Base-by-base conservation (phyloP, 2,113 vertebrate species). In the Prolemur simus region DNA sequence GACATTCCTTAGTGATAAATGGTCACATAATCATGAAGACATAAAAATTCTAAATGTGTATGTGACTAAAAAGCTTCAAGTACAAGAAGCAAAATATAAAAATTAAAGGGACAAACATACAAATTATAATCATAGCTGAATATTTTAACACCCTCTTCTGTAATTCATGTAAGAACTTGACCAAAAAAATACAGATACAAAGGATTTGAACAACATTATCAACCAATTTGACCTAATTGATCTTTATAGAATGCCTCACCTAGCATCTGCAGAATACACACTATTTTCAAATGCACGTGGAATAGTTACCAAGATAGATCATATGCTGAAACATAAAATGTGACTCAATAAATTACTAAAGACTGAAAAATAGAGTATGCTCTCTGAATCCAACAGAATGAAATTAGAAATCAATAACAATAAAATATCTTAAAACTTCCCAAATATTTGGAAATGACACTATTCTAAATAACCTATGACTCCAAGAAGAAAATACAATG, bases 1-100 rank as follows among this genome's bases (percentile, higher is more conserved):
- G 83, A 81, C 56, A 73, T 81, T 73, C 58, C 60, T 71, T 83
- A 64, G 27, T 63, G 42, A 93, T 71, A 93, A 96, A 76, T 29
- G 12, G 25, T n/a, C 60, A 94, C 66, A 49, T 78, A 47, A 66
- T 94, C 63, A 85, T 68, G 69, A 83, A 91, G n/a, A 87, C 6
- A 56, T 56, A 34, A 80, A 94, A 84, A 58, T 73, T 54, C 11
- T 78, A 91, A 47, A 74, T 73, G 34, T 25, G n/a, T 78, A 29
- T 73, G 37, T 83, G 34, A 95, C 37, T 73, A 68, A 73, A 73
- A 88, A 37, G 23, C 20, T 77, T 77, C 64, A 89, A 92, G 45
- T 34, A 92, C 4, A 32, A 52, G 52, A 96, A 58, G 66, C 34
- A 82, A 86, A 63, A 95, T 49, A 47, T 82, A 20, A 88, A 73